These are phyloP conservation scores for Semnornis frantzii DNA, from an alignment of 2,113 vertebrate genomes.

Conservation along the genomic window DNA sequence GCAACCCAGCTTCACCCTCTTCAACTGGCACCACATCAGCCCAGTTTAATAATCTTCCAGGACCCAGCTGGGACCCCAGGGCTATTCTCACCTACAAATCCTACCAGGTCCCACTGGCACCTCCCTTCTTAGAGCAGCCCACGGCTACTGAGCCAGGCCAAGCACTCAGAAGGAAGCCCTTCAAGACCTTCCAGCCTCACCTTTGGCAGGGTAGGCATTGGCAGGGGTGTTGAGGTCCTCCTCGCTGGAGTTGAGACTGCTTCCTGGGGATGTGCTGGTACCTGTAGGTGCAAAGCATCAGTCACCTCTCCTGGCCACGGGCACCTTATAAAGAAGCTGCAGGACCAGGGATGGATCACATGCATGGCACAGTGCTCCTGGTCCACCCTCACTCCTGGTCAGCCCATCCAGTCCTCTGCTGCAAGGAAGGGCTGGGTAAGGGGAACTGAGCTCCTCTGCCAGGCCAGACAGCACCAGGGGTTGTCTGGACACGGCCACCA, in stretches of 20 bases:
- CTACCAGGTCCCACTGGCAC: background rate
- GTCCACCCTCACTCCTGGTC: background rate
- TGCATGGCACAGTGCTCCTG: accelerated
- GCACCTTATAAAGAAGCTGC: background rate
- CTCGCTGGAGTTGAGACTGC: slow-evolving; percentile 64
- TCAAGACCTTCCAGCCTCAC: background rate
- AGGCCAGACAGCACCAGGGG: background rate
- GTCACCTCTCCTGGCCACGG: background rate
- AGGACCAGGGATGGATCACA: accelerated
- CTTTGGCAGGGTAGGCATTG: background rate
- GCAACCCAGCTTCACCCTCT: too few relatives aligned
- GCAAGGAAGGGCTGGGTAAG: background rate
- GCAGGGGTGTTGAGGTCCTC: slow-evolving; percentile 52
- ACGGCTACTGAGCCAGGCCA: background rate
- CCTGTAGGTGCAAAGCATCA: background rate
- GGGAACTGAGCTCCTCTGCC: background rate
- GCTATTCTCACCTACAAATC: background rate
- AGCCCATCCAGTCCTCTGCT: background rate
- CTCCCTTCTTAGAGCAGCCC: background rate
- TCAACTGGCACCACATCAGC: background rate
- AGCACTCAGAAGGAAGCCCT: background rate
- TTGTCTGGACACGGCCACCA: accelerated
- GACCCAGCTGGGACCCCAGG: background rate
- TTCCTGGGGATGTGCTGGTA: slow-evolving; percentile 1
- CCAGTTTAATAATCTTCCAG: background rate